phyloP scores from a whole-genome alignment of 1,140 invertebrate species.

The Achroia grisella region DNA sequence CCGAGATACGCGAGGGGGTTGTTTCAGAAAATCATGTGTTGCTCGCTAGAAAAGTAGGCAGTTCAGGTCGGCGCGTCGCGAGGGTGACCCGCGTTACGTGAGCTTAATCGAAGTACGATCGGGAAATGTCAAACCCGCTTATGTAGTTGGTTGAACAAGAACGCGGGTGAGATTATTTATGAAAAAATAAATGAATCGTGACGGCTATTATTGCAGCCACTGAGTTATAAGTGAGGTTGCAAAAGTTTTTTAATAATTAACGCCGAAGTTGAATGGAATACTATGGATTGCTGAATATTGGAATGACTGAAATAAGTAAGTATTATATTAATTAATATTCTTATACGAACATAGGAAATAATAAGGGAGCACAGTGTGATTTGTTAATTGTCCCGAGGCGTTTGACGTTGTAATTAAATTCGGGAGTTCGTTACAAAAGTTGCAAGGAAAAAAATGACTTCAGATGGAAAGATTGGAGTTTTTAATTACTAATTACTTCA shows the following conservation, averaged over 20 bases:
- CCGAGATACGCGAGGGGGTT: constrained; percentile 56
- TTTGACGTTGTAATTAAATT: too few species aligned
- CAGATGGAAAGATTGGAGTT: too few species aligned
- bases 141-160: constrained; percentile 37
- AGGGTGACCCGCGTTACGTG: constrained; percentile 28
- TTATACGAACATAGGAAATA: neutral
- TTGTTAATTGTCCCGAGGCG: too few species aligned
- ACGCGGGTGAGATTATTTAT: constrained; percentile 24
- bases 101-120: neutral
- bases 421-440: too few species aligned
- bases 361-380: too few species aligned
- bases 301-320: constrained; percentile 59
- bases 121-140: constrained; percentile 17
- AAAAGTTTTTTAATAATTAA: constrained; percentile 19
- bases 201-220: constrained; percentile 2
- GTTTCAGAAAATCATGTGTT: constrained; percentile 66
- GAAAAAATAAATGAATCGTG: constrained; percentile 13
- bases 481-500: neutral
- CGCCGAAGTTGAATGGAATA: constrained; percentile 33
- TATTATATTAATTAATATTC: constrained; percentile 5
- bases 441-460: too few species aligned
- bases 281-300: constrained; percentile 45
- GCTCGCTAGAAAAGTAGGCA: constrained; percentile 48
- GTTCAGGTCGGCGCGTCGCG: constrained; percentile 35
- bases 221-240: constrained; percentile 5